Percentiles rank a stretch among this genome's conserved stretches.
Conservation (phyloP, 2,888 invertebrate species). For the Liopterus haemorrhoidalis region DNA sequence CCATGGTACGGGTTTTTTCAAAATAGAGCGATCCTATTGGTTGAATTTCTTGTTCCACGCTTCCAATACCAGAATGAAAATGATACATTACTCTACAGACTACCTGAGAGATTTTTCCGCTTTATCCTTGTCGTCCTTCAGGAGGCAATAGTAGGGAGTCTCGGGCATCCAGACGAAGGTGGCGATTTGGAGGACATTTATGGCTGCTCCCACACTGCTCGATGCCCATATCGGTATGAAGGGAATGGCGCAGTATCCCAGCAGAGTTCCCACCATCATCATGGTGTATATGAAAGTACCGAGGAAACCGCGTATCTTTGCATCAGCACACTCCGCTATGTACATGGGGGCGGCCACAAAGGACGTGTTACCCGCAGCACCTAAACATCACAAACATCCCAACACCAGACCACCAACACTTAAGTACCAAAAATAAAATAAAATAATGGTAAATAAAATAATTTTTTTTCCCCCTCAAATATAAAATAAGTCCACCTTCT, state of each 20-base stretch:
- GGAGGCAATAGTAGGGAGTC: constrained; percentile 42
- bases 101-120: constrained; percentile 39
- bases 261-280: constrained; percentile 40
- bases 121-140: constrained; percentile 36
- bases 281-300: constrained; percentile 42
- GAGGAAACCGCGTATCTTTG: constrained; percentile 42
- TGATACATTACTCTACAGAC: no score
- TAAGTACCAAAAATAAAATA: no score
- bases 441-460: no score
- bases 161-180: constrained; percentile 44
- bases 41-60: no score
- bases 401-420: no score
- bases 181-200: constrained; percentile 37
- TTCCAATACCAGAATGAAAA: no score
- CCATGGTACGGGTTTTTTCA: no score
- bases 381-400: no score
- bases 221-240: constrained; percentile 40
- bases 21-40: no score
- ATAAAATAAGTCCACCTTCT: no score
- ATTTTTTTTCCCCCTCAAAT: no score
- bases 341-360: constrained; percentile 46
- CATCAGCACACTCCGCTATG: constrained; percentile 44
- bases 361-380: constrained; percentile 42
- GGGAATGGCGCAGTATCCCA: constrained; percentile 32
- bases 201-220: constrained; percentile 37